phyloP scores from a whole-genome alignment of 2,888 invertebrate genomes.

The Timandra comae region DNA sequence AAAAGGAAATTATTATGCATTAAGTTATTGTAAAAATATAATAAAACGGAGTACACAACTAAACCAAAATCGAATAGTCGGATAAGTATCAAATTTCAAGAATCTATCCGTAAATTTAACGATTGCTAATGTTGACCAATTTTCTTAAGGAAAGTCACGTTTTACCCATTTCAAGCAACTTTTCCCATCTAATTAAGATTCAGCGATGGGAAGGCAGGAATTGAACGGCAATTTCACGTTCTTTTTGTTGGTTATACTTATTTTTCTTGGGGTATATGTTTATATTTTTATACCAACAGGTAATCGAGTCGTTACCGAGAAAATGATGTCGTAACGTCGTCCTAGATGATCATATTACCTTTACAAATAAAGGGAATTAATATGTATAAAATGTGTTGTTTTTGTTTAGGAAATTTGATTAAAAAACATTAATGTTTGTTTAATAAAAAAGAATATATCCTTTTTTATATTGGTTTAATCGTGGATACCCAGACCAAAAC shows the following conservation, averaged over 20 bases:
- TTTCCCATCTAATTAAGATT: conserved; percentile 41
- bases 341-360: too few species aligned
- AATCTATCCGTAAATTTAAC: conserved; percentile 13
- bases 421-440: too few species aligned
- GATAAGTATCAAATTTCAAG: conserved; percentile 15
- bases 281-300: conserved; percentile 12
- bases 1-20: too few species aligned
- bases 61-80: neutral
- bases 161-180: conserved; percentile 35
- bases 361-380: too few species aligned
- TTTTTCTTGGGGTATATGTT: neutral
- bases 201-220: conserved; percentile 27
- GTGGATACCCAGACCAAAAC: too few species aligned
- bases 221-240: conserved; percentile 24
- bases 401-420: too few species aligned
- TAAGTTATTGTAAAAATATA: too few species aligned
- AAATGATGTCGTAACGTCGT: conserved; percentile 3
- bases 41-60: too few species aligned
- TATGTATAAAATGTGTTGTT: too few species aligned
- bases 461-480: too few species aligned
- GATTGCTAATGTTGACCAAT: conserved; percentile 21
- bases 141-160: conserved; percentile 39
- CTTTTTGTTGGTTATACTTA: conserved; percentile 15
- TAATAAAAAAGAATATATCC: too few species aligned
- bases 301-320: conserved; percentile 12